phyloP scores from a whole-genome alignment of 2,113 vertebrate species.

The Tetrao urogallus region DNA sequence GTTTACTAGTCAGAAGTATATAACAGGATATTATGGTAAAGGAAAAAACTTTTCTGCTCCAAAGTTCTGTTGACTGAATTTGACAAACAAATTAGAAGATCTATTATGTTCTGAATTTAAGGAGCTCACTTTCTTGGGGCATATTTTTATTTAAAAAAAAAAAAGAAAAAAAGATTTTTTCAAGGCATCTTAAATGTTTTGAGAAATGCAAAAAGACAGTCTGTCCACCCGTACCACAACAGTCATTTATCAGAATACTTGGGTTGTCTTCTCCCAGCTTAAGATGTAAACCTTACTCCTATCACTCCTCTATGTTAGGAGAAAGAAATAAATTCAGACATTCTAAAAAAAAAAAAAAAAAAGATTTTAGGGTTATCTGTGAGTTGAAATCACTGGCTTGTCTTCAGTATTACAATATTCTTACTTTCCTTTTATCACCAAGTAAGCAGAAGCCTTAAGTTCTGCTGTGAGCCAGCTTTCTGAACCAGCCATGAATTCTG shows the following conservation, averaged over 20 bases:
- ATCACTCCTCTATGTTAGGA: background rate
- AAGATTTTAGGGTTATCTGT: background rate
- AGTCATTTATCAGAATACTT: background rate
- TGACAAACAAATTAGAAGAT: background rate
- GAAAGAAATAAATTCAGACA: background rate
- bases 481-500: background rate
- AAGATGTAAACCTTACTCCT: background rate
- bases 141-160: background rate
- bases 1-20: background rate
- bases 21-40: background rate
- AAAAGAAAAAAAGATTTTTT: background rate
- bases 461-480: background rate
- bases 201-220: background rate
- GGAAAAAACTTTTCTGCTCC: background rate
- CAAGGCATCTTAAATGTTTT: background rate
- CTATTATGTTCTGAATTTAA: background rate
- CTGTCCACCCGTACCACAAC: background rate
- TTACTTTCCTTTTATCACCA: background rate
- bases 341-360: fast-evolving
- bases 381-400: background rate
- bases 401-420: background rate
- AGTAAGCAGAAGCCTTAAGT: background rate
- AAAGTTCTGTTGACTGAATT: background rate
- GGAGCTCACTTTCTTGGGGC: background rate
- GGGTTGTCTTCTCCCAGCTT: background rate